phyloP scores from a whole-genome alignment of 2,113 vertebrate genomes.

The Microcebus lehilahytsara region DNA sequence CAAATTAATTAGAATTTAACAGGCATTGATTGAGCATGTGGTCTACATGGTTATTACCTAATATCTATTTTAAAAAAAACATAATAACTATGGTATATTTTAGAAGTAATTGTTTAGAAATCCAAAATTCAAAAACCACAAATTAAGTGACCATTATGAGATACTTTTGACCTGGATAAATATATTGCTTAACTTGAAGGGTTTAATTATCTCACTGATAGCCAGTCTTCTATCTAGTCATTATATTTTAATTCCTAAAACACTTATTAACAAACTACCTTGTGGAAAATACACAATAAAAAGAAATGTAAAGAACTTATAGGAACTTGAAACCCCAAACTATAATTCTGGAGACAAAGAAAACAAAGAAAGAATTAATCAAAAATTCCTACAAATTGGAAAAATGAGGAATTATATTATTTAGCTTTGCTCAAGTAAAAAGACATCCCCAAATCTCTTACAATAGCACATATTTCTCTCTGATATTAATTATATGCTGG shows the following conservation, averaged over 20 bases:
- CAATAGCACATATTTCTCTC: neutral
- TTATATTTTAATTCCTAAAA: neutral
- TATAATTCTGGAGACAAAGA: neutral
- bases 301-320: neutral
- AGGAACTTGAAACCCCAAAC: neutral
- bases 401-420: neutral
- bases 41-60: neutral
- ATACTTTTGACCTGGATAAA: neutral
- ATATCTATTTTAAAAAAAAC: neutral
- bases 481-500: neutral
- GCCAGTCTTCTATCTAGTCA: neutral
- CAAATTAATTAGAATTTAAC: neutral
- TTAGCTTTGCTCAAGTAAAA: neutral
- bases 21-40: neutral
- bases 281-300: neutral
- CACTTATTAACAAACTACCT: neutral
- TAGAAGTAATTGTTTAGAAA: neutral
- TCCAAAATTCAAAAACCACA: neutral
- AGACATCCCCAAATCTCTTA: neutral
- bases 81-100: neutral
- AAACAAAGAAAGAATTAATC: neutral
- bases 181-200: neutral
- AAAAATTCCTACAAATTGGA: neutral
- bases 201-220: neutral
- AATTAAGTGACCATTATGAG: neutral